Base-by-base conservation (phyloP, 2,113 vertebrate genomes). In the Alces alces region DNA sequence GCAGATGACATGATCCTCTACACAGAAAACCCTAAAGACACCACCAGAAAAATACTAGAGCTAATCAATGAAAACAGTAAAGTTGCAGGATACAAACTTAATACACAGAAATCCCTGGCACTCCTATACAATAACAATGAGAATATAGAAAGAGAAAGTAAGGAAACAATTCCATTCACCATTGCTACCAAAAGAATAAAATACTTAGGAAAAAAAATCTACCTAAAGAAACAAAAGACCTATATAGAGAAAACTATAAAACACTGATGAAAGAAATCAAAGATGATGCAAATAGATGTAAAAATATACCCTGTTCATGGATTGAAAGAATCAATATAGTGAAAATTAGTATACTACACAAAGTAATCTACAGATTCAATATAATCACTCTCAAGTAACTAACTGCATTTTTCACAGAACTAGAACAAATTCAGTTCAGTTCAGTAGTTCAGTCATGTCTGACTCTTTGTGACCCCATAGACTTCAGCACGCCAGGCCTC, bases 401-500 rank as follows among this genome's bases (percentile, higher is more conserved):
- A 36, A 36, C 0, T 1, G 16, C n/a, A 17, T 19, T n/a, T 66
- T n/a, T 66, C 61, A n/a, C 16, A n/a, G 33, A 66, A n/a, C 33
- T 66, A 36, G 17, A 66, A 66, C 33, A 21, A 66, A n/a, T 66
- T 36, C 17, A 70, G n/a, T 70, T 70, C 19, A 23, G n/a, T 70
- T 70, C 66, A 36, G 19, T 39, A 21, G 19, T 10, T 70, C n/a
- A 36, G 66, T 23, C 5, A 0, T 39, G 66, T 70, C n/a, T 0
- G 0, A 70, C 19, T 70, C 2, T 36, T 70, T 73, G 19, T 23
- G 19, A 73, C 36, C 5, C 2, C 36, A 23, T 39, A 6, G 21
- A 39, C 10, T 13, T 10, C 10, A 39, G 36, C 19, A 39, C 0
- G 0, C 10, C 10, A 73, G n/a, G 4, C 5, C 10, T 73, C 66